Evolutionary conservation across 2,888 invertebrate genomes (phyloP), one percentile per base, ranked within the genome.

Genomic region (Argyresthia goedartella): DNA sequence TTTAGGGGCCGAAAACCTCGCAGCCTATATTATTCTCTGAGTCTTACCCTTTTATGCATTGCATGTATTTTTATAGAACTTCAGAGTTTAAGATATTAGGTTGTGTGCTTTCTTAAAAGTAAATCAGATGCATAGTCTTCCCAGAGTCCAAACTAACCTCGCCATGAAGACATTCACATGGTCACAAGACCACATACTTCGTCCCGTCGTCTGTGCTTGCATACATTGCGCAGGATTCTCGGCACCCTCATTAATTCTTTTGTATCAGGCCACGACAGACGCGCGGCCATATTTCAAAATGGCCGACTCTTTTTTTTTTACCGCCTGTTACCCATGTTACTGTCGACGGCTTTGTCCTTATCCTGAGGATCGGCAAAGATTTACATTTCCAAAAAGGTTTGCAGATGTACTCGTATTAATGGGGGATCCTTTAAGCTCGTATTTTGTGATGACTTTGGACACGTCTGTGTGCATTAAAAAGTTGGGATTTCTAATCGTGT

Each of bases 231-330:
- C 54, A 56, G 53, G 58, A 59, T 59, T 62, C 59, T 54, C 51
- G 42, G 47, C 13, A 16, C 36, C 47, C 57, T 64, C 63, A 64
- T 68, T 68, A 63, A 57, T 68, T 62, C 62, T 62, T 60, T 66
- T 66, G 64, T 67, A 60, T 53, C 52, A 57, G 55, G 52, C 56
- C 54, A 53, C 50, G 50, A 51, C 57, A 55, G 56, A 53, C 52
- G 57, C 59, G 56, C 41, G n/a, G 61, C 61, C 60, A 58, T 65
- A 59, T 61, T 62, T 55, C 60, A 64, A 66, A 60, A 65, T 62
- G 62, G 63, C 60, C 50, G 57, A 52, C 60, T 50, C 41, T 15
- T 52, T 48, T 52, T 52, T 47, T 52, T 52, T 39, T 41, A 11
- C 52, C 47, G 52, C 39, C 52, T 8, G 34, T 8, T 51, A 47